Base-by-base conservation (phyloP, 2,888 invertebrate species). In the Ceraclea dissimilis region DNA sequence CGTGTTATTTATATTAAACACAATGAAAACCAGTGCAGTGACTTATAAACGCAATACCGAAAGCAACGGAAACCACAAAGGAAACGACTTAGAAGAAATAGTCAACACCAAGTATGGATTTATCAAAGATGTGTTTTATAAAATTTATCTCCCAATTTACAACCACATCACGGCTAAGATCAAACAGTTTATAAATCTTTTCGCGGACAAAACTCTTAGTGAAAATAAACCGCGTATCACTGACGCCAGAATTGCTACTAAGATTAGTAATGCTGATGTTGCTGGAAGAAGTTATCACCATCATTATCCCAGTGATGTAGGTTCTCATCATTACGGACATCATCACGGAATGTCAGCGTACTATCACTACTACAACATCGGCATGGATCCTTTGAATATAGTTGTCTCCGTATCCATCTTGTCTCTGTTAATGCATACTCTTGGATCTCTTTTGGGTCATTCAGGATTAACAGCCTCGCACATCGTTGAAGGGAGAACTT, bases 341-440 rank as follows among this genome's bases (percentile, higher is more conserved):
- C 39, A 19, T n/a, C 31, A 56, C n/a, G 51, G 39, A 18, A 22
- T 49, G 5, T 43, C 54, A 11, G 22, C 61, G 5, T 52, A 49
- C 21, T 76, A 75, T 60, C 76, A 78, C 61, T 77, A 77, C 58
- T 76, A 78, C 63, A 76, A 76, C 1, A 74, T 78, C 52, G 76
- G 76, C n/a, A 75, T 78, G 58, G 77, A 78, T 67, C 77, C 78
- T 8, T 68, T 78, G 50, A 78, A 78, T 61, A 76, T 78, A 21
- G 70, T 77, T 1, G 73, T 78, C 0, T 77, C 78, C 0, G 66
- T 78, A 65, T 78, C 78, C 2, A 66, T 78, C 1, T 65, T 78
- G 17, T 76, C 78, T 2, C 74, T 78, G 54, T 63, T 78, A 17
- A 64, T 78, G 4, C 76, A 77, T 70, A 74, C 76, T 0, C 63